Conservation (phyloP, 2,797 vertebrate genomes). For the Chromis chromis region DNA sequence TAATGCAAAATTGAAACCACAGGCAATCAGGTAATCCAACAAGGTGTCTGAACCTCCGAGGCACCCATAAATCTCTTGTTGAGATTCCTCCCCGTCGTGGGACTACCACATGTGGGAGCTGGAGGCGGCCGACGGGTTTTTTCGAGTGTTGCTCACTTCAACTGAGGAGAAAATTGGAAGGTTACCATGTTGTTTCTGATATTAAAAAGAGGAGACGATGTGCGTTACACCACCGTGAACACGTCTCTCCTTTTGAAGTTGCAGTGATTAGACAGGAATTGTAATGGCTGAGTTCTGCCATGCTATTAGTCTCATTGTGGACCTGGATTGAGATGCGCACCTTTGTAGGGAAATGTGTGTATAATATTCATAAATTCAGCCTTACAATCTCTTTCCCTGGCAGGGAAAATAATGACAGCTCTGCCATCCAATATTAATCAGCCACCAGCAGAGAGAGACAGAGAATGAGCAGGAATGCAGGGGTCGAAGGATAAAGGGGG, state of each 20-base stretch:
- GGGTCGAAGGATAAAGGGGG: constrained; percentile 8
- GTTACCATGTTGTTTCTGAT: constrained; percentile 17
- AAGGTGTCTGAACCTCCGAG: constrained; percentile 49
- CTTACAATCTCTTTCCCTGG: constrained; percentile 30
- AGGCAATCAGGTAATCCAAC: constrained; percentile 55
- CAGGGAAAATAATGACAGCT: constrained; percentile 26
- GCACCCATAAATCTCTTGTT: constrained; percentile 43
- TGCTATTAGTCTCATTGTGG: constrained; percentile 14
- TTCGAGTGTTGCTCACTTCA: constrained; percentile 28
- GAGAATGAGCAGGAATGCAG: constrained; percentile 48
- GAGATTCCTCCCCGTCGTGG: constrained; percentile 31
- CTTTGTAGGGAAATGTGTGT: constrained; percentile 31
- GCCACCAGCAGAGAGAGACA: constrained; percentile 72
- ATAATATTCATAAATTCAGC: constrained; percentile 35
- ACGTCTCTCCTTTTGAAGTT: constrained; percentile 28
- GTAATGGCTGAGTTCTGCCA: constrained; percentile 4
- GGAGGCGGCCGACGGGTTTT: constrained; percentile 18
- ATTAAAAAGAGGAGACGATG: constrained; percentile 21
- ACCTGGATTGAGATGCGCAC: constrained; percentile 2
- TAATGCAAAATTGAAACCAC: constrained; percentile 51
- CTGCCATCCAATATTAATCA: constrained; percentile 70
- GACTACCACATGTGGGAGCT: constrained; percentile 26
- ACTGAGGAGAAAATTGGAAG: constrained; percentile 20
- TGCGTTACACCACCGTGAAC: constrained; percentile 1
- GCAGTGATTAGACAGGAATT: constrained; percentile 28